phyloP scores from a whole-genome alignment of 92 coral and sea anemone genomes.

The Zoanthus solanderi region DNA sequence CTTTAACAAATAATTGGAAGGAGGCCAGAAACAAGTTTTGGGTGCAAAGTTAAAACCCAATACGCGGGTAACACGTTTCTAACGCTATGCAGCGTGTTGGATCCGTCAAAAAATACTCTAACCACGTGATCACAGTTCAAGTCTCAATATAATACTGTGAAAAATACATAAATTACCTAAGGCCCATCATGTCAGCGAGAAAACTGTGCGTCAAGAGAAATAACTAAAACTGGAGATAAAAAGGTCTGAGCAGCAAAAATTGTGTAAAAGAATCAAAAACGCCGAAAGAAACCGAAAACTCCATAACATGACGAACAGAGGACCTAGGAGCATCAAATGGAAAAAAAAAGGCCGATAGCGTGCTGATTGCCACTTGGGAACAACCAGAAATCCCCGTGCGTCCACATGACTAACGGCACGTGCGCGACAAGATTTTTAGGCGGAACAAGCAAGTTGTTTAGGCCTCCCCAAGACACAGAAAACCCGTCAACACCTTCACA shows the following conservation, averaged over 20 bases:
- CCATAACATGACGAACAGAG: not conserved
- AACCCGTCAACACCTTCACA: not conserved
- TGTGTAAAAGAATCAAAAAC: slow-evolving; percentile 33
- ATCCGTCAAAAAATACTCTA: not conserved
- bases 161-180: slow-evolving; percentile 2
- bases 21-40: no score
- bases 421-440: not conserved
- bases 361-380: not conserved
- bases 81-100: slow-evolving; percentile 5
- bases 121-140: not conserved
- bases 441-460: not conserved
- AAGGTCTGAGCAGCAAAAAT: not conserved
- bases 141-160: not conserved
- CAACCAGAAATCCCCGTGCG: not conserved
- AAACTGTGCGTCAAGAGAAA: not conserved
- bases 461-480: not conserved
- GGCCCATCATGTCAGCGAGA: not conserved
- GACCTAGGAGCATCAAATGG: not conserved
- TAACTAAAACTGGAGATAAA: not conserved
- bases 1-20: no score
- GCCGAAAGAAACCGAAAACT: slow-evolving; percentile 18
- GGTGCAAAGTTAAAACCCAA: not conserved
- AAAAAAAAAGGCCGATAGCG: not conserved
- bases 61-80: not conserved
- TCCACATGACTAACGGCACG: not conserved